Percentiles rank a stretch among this genome's conserved stretches.
These are phyloP conservation scores for Lysandra coridon DNA, from an alignment of 2,888 invertebrate species.

Conservation along the genomic window DNA sequence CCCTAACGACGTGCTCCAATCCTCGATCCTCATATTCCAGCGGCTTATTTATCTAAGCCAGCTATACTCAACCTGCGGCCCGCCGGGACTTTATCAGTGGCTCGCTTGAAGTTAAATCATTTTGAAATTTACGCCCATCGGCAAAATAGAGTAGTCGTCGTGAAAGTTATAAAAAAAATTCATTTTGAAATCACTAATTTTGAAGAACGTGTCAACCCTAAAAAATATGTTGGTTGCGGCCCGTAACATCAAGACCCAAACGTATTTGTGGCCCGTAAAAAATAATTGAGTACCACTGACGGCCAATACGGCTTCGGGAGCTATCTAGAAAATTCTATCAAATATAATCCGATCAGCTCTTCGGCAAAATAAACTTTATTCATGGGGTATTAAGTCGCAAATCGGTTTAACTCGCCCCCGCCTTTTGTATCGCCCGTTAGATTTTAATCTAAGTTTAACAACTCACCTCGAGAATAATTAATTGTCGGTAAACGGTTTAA, in stretches of 20 bases:
- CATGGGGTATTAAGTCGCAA: not conserved
- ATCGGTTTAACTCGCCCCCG: not conserved
- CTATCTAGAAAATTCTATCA: slow-evolving; percentile 19
- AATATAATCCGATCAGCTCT: slow-evolving; percentile 13
- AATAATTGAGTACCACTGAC: too few relatives aligned
- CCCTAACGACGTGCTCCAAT: not conserved
- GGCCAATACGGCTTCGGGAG: not conserved
- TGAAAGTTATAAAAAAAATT: too few relatives aligned
- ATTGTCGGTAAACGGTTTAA: slow-evolving; percentile 14
- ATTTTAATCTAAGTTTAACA: slow-evolving; percentile 29
- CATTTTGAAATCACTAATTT: too few relatives aligned
- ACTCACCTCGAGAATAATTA: slow-evolving; percentile 9
- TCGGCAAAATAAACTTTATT: not conserved
- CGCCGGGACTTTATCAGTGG: too few relatives aligned
- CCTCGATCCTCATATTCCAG: not conserved
- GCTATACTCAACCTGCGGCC: too few relatives aligned
- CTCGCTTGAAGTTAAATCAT: too few relatives aligned
- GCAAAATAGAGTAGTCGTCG: too few relatives aligned
- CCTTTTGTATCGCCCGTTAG: slow-evolving; percentile 23
- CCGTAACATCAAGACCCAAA: too few relatives aligned
- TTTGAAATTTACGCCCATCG: too few relatives aligned
- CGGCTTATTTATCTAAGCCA: slow-evolving; percentile 8
- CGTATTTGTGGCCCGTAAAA: too few relatives aligned
- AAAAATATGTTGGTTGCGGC: too few relatives aligned
- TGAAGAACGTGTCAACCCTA: too few relatives aligned